phyloP scores from a whole-genome alignment of 2,113 vertebrate species.

The Nymphicus hollandicus region DNA sequence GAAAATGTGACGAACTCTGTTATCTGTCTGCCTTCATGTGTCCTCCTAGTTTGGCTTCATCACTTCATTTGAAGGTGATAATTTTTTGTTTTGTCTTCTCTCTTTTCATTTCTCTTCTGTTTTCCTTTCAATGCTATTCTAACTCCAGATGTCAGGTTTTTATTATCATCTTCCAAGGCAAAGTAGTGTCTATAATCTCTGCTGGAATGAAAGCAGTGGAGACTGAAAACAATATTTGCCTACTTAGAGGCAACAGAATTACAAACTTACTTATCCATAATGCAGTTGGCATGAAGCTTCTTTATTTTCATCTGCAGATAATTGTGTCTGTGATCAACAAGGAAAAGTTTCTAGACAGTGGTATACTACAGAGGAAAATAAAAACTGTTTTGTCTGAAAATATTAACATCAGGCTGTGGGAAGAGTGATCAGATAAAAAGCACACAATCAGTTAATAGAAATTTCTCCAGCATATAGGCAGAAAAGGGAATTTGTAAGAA shows the following conservation, averaged over 20 bases:
- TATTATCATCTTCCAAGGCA: neutral
- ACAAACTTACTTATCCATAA: neutral
- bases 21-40: neutral
- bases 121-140: neutral
- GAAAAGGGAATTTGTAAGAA: neutral
- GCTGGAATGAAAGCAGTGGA: constrained; percentile 3
- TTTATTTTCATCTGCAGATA: constrained; percentile 5
- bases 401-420: neutral
- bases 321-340: neutral
- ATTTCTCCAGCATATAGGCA: neutral
- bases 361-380: neutral
- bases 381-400: neutral
- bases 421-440: neutral
- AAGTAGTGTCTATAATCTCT: neutral
- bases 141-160: neutral
- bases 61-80: neutral
- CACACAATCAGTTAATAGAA: neutral
- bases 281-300: neutral
- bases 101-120: neutral
- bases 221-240: neutral
- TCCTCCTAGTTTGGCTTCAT: neutral
- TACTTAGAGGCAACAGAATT: neutral
- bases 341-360: neutral
- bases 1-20: neutral
- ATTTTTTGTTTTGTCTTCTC: neutral